These are phyloP conservation scores for Euphonia xanthogaster DNA, from an alignment of 2,797 vertebrate species.

Conservation along the genomic window DNA sequence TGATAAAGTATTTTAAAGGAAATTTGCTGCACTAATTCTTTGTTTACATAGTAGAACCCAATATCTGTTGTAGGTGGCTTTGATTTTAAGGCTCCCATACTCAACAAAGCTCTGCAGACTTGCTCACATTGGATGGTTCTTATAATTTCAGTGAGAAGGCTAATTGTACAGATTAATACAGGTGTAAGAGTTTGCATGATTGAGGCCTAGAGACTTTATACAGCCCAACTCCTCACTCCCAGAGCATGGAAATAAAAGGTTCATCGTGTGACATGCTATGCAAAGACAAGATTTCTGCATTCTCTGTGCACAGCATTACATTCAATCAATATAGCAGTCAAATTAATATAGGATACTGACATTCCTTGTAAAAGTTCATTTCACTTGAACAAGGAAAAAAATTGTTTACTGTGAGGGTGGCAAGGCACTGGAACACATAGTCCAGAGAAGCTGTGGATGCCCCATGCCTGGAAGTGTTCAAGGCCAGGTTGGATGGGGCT, in stretches of 20 bases:
- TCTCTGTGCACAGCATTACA: not conserved
- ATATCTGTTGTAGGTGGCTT: not conserved
- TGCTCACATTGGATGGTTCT: not conserved
- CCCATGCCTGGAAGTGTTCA: not conserved
- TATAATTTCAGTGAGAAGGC: not conserved
- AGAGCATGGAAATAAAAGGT: not conserved
- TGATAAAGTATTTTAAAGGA: not conserved
- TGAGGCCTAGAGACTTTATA: not conserved
- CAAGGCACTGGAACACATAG: not conserved
- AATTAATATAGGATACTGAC: not conserved
- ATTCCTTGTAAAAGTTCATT: not conserved
- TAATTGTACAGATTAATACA: not conserved
- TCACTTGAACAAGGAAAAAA: not conserved
- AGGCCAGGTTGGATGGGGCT: too few relatives aligned
- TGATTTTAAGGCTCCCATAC: not conserved
- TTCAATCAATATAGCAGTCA: not conserved
- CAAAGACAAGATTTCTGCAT: not conserved
- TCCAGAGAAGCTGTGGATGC: not conserved
- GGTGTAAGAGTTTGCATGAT: not conserved
- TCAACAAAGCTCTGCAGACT: not conserved
- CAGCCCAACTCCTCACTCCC: not conserved
- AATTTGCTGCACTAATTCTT: not conserved
- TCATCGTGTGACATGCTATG: not conserved
- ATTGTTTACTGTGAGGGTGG: not conserved
- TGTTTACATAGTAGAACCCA: not conserved